These are phyloP conservation scores for Hybos culiciformis DNA, from an alignment of 2,888 invertebrate genomes.

Conservation along the genomic window DNA sequence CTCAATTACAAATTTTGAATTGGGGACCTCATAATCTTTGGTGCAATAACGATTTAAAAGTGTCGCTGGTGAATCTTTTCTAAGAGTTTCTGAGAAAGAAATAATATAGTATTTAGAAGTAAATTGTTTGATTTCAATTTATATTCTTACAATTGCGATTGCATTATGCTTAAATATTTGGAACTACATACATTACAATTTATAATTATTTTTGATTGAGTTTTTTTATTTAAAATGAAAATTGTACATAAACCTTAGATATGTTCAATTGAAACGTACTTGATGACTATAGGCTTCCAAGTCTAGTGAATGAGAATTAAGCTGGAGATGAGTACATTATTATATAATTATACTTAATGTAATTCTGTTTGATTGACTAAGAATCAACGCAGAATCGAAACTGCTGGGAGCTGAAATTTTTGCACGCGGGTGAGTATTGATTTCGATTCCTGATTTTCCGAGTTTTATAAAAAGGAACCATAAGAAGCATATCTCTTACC, in stretches of 20 bases:
- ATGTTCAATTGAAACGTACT: no score
- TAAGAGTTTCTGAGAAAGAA: conserved; percentile 37
- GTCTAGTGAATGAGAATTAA: no score
- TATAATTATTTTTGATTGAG: neutral
- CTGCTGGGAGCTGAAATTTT: no score
- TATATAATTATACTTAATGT: conserved; percentile 15
- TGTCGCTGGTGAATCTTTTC: conserved; percentile 39
- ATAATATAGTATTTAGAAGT: neutral
- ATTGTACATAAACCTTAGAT: no score
- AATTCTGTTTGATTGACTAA: no score
- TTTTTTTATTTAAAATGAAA: neutral
- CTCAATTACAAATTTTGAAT: conserved; percentile 37
- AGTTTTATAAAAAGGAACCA: conserved; percentile 17
- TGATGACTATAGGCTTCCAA: no score
- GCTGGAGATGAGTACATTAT: no score
- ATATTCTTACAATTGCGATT: no score
- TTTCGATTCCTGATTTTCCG: no score
- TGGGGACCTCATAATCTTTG: conserved; percentile 37
- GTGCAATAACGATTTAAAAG: conserved; percentile 37
- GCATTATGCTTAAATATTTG: neutral
- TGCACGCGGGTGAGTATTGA: no score
- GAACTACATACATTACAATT: neutral
- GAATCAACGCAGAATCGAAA: no score
- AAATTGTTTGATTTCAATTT: neutral
- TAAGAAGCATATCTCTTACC: conserved; percentile 28